A percentile compares a stretch with the other conserved stretches of the same genome.
These are phyloP conservation scores for Gorsachius magnificus DNA, from an alignment of 2,797 vertebrate species.

Conservation along the genomic window DNA sequence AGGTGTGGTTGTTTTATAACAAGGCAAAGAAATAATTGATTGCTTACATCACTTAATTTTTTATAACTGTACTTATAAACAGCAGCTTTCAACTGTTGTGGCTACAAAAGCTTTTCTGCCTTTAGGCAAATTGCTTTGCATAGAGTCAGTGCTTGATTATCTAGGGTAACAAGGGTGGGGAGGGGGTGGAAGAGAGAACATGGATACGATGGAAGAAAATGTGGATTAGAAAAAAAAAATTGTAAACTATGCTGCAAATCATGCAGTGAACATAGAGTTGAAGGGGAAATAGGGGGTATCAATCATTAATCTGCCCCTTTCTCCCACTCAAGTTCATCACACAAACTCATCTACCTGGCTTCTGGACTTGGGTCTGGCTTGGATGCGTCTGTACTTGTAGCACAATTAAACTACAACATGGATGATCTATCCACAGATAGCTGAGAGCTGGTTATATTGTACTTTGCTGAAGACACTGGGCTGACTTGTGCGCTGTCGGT, in stretches of 20 bases:
- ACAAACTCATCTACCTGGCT: neutral
- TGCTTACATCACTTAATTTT: slow-evolving; percentile 51
- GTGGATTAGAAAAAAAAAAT: neutral
- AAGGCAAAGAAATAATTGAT: slow-evolving; percentile 59
- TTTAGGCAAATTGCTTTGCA: neutral
- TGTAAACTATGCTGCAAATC: neutral
- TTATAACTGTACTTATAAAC: slow-evolving; percentile 50
- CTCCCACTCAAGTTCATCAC: neutral
- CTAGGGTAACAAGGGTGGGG: neutral
- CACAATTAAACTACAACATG: neutral
- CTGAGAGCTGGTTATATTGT: neutral
- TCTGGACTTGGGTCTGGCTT: neutral
- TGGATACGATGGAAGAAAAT: neutral
- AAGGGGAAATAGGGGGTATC: neutral
- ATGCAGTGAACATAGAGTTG: neutral
- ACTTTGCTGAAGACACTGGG: neutral
- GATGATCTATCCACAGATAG: neutral
- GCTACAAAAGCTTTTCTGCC: neutral
- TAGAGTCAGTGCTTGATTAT: neutral
- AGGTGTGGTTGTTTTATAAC: slow-evolving; percentile 51
- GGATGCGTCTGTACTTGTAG: neutral
- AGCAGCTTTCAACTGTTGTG: neutral
- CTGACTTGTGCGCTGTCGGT: neutral
- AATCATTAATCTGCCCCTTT: neutral
- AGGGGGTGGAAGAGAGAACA: neutral